A percentile compares a stretch with the other conserved stretches of the same genome.
phyloP scores from a whole-genome alignment of 2,797 vertebrate genomes.

The Eulemur albifrons region DNA sequence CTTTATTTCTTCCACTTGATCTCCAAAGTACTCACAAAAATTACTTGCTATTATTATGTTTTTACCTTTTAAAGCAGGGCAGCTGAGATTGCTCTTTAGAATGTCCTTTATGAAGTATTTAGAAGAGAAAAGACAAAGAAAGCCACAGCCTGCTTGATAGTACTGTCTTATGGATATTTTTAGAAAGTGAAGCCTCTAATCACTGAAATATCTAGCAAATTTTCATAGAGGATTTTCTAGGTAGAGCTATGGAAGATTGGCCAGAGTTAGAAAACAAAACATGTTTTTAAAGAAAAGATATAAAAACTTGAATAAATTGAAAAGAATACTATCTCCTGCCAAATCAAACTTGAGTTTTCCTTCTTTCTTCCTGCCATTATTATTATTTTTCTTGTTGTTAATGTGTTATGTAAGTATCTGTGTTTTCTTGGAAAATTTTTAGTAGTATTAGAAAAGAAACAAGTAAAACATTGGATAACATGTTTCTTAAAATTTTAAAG shows the following conservation, averaged over 20 bases:
- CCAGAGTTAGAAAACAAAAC: not conserved
- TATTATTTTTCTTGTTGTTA: not conserved
- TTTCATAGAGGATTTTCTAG: not conserved
- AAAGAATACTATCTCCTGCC: not conserved
- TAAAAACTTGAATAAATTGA: not conserved
- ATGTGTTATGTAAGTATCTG: not conserved
- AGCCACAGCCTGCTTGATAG: not conserved
- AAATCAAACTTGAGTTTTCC: not conserved
- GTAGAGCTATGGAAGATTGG: not conserved
- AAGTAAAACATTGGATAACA: not conserved
- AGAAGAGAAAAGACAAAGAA: not conserved
- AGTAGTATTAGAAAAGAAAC: not conserved
- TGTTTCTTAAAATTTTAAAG: not conserved
- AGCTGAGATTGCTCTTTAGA: not conserved
- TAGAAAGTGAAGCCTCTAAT: not conserved
- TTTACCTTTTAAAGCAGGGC: not conserved
- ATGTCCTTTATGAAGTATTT: not conserved
- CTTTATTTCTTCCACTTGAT: not conserved
- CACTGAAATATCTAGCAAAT: not conserved
- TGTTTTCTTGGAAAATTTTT: not conserved
- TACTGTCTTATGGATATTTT: not conserved
- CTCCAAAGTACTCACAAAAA: not conserved
- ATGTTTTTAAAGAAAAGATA: not conserved
- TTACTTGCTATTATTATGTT: not conserved
- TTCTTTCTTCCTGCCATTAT: not conserved